phyloP scores from a whole-genome alignment of 2,797 vertebrate species.

The Amniataba percoides region DNA sequence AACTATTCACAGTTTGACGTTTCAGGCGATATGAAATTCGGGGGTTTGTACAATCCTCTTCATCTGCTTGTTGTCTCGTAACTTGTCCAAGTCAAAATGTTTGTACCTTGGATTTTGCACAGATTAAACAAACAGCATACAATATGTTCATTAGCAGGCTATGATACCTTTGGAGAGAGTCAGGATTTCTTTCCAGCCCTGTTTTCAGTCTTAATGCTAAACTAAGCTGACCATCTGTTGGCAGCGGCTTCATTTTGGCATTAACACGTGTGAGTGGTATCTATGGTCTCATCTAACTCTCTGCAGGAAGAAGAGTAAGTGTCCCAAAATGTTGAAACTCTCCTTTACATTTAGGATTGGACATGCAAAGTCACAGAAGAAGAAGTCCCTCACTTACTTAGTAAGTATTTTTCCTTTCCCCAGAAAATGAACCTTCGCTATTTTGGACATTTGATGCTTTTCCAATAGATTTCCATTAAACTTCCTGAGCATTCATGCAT shows the following conservation, averaged over 20 bases:
- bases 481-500: background rate
- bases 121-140: background rate
- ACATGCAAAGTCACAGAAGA: background rate
- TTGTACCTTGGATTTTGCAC: background rate
- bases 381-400: background rate
- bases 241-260: background rate
- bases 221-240: background rate
- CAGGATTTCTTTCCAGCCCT: background rate
- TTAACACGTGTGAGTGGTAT: background rate
- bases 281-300: too few relatives aligned
- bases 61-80: background rate
- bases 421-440: background rate
- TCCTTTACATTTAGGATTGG: background rate
- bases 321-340: background rate
- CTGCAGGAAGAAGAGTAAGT: background rate
- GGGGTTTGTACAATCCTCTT: background rate
- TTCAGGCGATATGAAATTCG: background rate
- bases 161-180: background rate
- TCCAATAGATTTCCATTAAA: background rate
- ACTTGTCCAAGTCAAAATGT: background rate
- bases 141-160: background rate
- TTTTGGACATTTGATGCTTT: background rate
- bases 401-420: background rate
- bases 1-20: background rate
- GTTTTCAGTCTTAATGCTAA: background rate